Percentiles rank a stretch among this genome's conserved stretches.
These are phyloP conservation scores for Spodoptera exigua DNA, from an alignment of 2,888 invertebrate species.

Conservation along the genomic window DNA sequence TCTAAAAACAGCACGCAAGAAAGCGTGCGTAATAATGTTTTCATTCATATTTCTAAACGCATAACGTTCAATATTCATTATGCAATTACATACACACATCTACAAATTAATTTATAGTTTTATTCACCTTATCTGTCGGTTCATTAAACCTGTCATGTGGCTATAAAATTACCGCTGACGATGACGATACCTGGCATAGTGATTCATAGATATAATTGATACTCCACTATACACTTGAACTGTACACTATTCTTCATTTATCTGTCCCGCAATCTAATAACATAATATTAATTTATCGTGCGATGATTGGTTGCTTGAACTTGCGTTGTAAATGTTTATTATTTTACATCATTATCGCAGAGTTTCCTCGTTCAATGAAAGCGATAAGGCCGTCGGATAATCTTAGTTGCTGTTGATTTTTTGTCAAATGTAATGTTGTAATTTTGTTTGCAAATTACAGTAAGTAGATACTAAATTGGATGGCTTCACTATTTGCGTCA, in stretches of 20 bases:
- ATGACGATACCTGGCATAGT: constrained; percentile 3
- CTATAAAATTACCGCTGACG: too few relatives aligned
- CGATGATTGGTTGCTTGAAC: constrained; percentile 16
- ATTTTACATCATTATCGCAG: constrained; percentile 12
- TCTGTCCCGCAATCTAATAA: constrained; percentile 10
- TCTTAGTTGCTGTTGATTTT: too few relatives aligned
- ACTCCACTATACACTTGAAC: constrained; percentile 1
- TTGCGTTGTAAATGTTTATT: constrained; percentile 17
- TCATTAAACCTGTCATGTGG: constrained; percentile 12
- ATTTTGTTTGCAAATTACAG: too few relatives aligned
- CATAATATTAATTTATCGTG: constrained; percentile 2
- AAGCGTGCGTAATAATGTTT: too few relatives aligned
- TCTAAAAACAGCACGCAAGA: too few relatives aligned
- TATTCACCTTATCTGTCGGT: constrained; percentile 15
- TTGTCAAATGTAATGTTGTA: too few relatives aligned
- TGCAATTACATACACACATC: not conserved
- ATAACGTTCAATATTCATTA: too few relatives aligned
- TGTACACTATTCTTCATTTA: not conserved
- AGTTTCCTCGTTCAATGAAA: too few relatives aligned
- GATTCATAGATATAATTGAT: constrained; percentile 31
- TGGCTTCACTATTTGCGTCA: too few relatives aligned
- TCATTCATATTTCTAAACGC: too few relatives aligned
- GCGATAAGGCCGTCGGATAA: too few relatives aligned
- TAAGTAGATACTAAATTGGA: too few relatives aligned
- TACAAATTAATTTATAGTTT: constrained; percentile 10